Base-by-base conservation (phyloP, 2,113 vertebrate species). In the Pholis gunnellus region DNA sequence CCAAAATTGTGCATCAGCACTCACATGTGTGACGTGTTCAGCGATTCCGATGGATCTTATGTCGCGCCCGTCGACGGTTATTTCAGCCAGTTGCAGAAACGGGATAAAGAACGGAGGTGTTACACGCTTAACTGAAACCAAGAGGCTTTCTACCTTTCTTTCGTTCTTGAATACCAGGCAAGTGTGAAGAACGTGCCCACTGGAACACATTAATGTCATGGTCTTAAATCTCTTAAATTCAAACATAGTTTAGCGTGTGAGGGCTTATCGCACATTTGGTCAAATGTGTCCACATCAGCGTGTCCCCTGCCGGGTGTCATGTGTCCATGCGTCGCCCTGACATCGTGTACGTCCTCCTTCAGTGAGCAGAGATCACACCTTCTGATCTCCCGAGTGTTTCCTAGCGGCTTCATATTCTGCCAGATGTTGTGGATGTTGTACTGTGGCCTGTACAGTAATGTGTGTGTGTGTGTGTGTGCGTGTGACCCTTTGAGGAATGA, bases 391-490 rank as follows among this genome's bases (percentile, higher is more conserved):
- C 2, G 38, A 67, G 52, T 40, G 60, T 38, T 44, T 73, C 75
- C 75, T 2, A 61, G 63, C 72, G 40, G 73, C 59, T 69, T 78
- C 73, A 34, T 31, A 9, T 64, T 18, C 54, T 38, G 14, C 59
- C 79, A 76, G 54, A 79, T 25, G 70, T 54, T 67, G 61, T 63
- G 34, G 36, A 31, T 50, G 64, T 60, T 14, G 27, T 48, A 48
- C 66, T 72, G 50, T 56, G 18, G 72, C 44, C 65, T 87, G 44
- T 50, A 25, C 20, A 74, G 34, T n/a, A 72, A 63, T 38, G 59
- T 64, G 69, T 81, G 60, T 83, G 77, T 78, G 74, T 78, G 50
- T 70, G 64, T 70, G 64, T 74, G 52, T 36, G 40, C 40, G 73
- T 9, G 15, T 40, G 70, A 65, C 56, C 57, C 36, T 56, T 64